A percentile compares a stretch with the other conserved stretches of the same genome.
These are phyloP conservation scores for Schizopygopsis pylzovi DNA, from an alignment of 2,797 vertebrate genomes.

Conservation along the genomic window DNA sequence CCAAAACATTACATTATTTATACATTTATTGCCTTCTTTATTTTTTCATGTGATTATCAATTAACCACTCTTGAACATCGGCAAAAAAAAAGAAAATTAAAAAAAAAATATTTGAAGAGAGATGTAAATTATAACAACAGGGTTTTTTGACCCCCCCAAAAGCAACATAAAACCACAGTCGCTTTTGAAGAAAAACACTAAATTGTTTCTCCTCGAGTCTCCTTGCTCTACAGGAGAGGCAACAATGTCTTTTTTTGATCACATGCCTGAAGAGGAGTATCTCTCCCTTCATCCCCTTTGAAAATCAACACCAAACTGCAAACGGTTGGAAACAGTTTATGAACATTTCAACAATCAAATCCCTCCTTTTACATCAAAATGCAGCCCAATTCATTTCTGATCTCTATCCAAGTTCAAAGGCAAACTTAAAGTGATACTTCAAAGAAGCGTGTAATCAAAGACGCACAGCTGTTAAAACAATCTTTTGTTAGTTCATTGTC, in stretches of 20 bases:
- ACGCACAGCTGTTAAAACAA: constrained; percentile 99
- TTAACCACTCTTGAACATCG: neutral
- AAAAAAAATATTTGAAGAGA: neutral
- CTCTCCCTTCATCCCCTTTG: constrained; percentile 61
- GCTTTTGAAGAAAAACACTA: constrained; percentile 51
- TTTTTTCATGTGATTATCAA: neutral
- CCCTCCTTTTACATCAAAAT: constrained; percentile 96
- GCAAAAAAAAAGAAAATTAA: neutral
- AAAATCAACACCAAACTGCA: constrained; percentile 80
- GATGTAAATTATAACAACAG: constrained; percentile 35
- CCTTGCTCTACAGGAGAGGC: constrained; percentile 50
- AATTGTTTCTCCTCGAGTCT: constrained; percentile 43
- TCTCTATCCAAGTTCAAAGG: constrained; percentile 99
- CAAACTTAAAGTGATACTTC: constrained; percentile 98
- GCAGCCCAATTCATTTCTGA: constrained; percentile 95
- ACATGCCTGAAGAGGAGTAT: constrained; percentile 50
- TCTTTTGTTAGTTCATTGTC: constrained; percentile 99
- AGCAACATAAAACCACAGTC: constrained; percentile 46
- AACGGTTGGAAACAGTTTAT: constrained; percentile 89
- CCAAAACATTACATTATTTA: constrained; percentile 62
- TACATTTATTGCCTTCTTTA: neutral
- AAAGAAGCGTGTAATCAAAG: constrained; percentile 99
- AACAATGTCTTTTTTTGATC: constrained; percentile 62
- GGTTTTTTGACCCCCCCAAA: constrained; percentile 32
- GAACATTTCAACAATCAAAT: constrained; percentile 95